Base-by-base conservation (phyloP, 2,113 vertebrate species). In the Hystrix brachyura region DNA sequence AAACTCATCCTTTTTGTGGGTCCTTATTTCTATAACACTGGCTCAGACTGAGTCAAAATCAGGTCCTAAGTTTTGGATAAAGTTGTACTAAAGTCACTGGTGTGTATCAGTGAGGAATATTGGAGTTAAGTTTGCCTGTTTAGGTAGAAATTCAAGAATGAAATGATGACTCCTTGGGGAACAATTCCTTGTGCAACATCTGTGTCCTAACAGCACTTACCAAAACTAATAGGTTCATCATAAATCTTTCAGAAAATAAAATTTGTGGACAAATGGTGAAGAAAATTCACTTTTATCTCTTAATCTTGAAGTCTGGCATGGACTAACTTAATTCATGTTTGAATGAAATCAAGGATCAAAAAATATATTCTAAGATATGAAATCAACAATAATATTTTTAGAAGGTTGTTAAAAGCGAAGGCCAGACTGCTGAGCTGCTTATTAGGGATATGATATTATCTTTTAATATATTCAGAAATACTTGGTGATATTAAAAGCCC, bases 401-500 rank as follows among this genome's bases (percentile, higher is more conserved):
- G 64, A 78, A 55, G 1, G 8, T 23, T 29, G 14, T 32, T 90
- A 79, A 84, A 94, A 90, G 60, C 78, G 3, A 67, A 43, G 46
- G 25, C 9, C 25, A 76, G 4, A 46, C 2, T 78, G 0, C 55
- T 76, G 46, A 32, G 3, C 34, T 96, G 3, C 64, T 91, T 90
- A 23, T 88, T 87, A 83, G 53, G 48, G 8, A 23, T 62, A 38
- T 34, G 3, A 9, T 72, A 60, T 87, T 79, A 91, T 92, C 7
- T 79, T 95, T 90, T 51, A 80, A 72, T 69, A 82, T 86, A 74
- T 82, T 84, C 15, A 82, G 29, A 95, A 95, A 95, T 29, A 21
- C 25, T 74, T 43, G 48, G 25, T 82, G 60, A 7, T 43, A 55
- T 74, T 93, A 71, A 81, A 87, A 85, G 7, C 53, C 85, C n/a